A percentile compares a stretch with the other conserved stretches of the same genome.
phyloP scores from a whole-genome alignment of 1,140 invertebrate species.

The Drosophila murphyi region DNA sequence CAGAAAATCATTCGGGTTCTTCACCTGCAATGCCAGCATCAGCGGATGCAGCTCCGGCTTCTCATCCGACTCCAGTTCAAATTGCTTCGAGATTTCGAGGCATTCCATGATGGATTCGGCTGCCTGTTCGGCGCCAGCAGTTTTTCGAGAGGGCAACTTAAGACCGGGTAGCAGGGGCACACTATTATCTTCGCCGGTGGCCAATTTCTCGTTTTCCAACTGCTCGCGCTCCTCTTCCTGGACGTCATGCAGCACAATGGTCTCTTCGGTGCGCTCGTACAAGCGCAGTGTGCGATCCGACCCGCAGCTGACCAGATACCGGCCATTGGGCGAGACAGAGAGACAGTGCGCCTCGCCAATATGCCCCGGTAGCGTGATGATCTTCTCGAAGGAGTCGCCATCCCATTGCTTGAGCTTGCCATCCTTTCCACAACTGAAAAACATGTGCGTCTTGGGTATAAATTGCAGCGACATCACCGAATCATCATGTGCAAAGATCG shows the following conservation, averaged over 20 bases:
- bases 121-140: slow-evolving; percentile 94
- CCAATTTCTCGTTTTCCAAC: slow-evolving; percentile 89
- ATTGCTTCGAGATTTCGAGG: slow-evolving; percentile 91
- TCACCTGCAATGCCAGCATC: slow-evolving; percentile 91
- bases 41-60: slow-evolving; percentile 88
- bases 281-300: slow-evolving; percentile 95
- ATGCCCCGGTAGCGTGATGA: slow-evolving; percentile 93
- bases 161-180: slow-evolving; percentile 90
- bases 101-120: slow-evolving; percentile 96
- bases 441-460: slow-evolving; percentile 95
- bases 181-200: slow-evolving; percentile 89
- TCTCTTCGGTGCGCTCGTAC: slow-evolving; percentile 94
- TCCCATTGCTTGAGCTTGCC: slow-evolving; percentile 98
- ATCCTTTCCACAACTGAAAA: slow-evolving; percentile 97
- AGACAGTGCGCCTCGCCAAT: slow-evolving; percentile 91
- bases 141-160: slow-evolving; percentile 94
- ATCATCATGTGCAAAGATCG: slow-evolving; percentile 96
- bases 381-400: slow-evolving; percentile 96
- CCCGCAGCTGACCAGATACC: slow-evolving; percentile 92
- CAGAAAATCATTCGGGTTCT: slow-evolving; percentile 91
- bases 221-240: slow-evolving; percentile 93
- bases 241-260: slow-evolving; percentile 96
- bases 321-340: slow-evolving; percentile 92
- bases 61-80: slow-evolving; percentile 85
- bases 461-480: slow-evolving; percentile 95